Evolutionary conservation across 2,888 invertebrate genomes (phyloP), one percentile per base, ranked within the genome.

Genomic region (Fabriciana adippe): DNA sequence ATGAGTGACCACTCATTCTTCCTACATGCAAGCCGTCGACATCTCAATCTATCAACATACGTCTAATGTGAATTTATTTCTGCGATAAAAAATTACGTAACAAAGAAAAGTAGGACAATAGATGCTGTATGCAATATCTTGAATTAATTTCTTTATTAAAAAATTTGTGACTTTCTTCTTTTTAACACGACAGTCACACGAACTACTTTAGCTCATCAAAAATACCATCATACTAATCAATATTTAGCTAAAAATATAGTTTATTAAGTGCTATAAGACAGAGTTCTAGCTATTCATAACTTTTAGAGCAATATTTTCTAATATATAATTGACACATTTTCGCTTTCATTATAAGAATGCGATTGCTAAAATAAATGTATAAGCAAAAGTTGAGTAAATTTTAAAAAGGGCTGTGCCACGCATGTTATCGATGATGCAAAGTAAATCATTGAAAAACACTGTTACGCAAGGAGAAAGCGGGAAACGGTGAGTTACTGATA

Each of bases 381-480:
- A 53, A 6, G 51, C 35, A 53, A 21, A 50, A 51, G 31, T 21
- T 18, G n/a, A 59, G 14, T 47, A 3, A 54, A 50, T 31, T 54
- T 14, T n/a, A 11, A 35, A 50, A 26, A 55, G 48, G 51, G 45
- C 47, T 16, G 48, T 60, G 53, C 41, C 50, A 64, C 67, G 66
- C 67, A 74, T 74, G 67, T 81, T 76, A 74, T 77, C 76, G 75
- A 79, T 84, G 83, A 84, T 84, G 85, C 84, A 84, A 85, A 71
- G 65, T 68, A 70, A 73, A 69, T 69, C 61, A 84, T 80, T 80
- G 79, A 77, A 85, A 88, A 86, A 84, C 82, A 81, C 78, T 75
- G 79, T 82, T 82, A 79, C 81, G 83, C 81, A 87, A 88, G 77
- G 81, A 81, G 90, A 91, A 90, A 92, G 88, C 80, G 83, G 84